Conservation (phyloP, 2,797 vertebrate species). For the Cyprinodon diabolis region DNA sequence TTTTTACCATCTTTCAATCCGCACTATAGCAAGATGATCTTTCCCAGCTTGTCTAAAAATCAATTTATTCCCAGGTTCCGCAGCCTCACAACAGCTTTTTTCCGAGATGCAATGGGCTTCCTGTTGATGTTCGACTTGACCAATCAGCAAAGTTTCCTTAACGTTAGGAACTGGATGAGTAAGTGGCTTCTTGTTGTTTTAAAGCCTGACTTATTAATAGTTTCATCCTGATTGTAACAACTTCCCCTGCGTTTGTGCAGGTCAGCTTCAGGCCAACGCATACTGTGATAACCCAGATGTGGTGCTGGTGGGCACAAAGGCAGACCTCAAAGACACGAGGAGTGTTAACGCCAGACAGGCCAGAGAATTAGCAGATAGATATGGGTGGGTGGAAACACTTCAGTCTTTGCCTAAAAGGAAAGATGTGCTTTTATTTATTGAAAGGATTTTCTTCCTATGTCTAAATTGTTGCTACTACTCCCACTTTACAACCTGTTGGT, state of each 20-base stretch:
- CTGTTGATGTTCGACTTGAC: constrained; percentile 96
- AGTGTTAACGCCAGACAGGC: constrained; percentile 89
- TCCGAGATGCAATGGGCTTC: constrained; percentile 98
- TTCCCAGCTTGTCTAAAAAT: not conserved
- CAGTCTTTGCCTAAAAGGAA: not conserved
- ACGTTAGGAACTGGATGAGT: constrained; percentile 99
- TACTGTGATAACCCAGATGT: constrained; percentile 96
- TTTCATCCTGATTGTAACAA: constrained; percentile 11
- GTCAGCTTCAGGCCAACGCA: constrained; percentile 95
- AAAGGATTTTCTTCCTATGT: not conserved
- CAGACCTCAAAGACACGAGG: constrained; percentile 86
- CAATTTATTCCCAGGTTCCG: constrained; percentile 83
- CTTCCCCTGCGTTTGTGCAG: constrained; percentile 71
- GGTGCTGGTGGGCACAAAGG: constrained; percentile 94
- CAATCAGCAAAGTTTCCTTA: constrained; percentile 95
- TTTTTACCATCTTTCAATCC: not conserved
- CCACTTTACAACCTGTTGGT: not conserved
- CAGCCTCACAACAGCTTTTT: constrained; percentile 95
- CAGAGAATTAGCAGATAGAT: constrained; percentile 91
- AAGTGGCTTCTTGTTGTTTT: constrained; percentile 58
- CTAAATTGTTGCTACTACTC: too few species aligned
- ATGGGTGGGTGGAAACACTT: constrained; percentile 76
- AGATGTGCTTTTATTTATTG: not conserved
- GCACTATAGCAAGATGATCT: not conserved
- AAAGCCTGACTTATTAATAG: not conserved